Base-by-base conservation (phyloP, 64 coral and sea anemone genomes). In the Montipora cactus region DNA sequence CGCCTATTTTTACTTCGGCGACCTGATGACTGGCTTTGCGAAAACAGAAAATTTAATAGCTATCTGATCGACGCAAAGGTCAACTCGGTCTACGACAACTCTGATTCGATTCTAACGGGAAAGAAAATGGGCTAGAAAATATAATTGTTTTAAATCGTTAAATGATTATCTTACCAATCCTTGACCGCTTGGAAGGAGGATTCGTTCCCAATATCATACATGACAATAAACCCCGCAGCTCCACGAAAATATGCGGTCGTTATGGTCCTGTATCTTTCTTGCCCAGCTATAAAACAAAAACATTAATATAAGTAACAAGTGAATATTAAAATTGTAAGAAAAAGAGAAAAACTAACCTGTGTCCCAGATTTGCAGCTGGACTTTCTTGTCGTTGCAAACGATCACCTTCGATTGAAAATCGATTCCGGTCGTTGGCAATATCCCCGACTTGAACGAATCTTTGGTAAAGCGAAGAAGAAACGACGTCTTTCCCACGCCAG, bases 161-260 rank as follows among this genome's bases (percentile, higher is more conserved):
- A 37, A 37, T 37, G 37, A 0, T 37, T 37, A 37, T 37, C 92
- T 95, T 82, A 99, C 97, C 97, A 99, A 59, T 99, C 97, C 79
- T 92, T 89, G 55, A 99, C 97, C 0, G 83, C 97, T 84, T 94
- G 94, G 55, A 99, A 99, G 2, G 97, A 99, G 75, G 94, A 95
- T 93, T 99, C 97, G 50, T 99, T 99, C 0, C 95, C 96, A 14
- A 99, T 99, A 74, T 99, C 95, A 81, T 99, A 99, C 94, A 99
- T 94, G 2, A 99, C 79, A 87, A 99, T 96, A 94, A 99, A 99
- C 22, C 97, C 97, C 95, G 96, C 96, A 8, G 97, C 97, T 69
- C 97, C 97, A 18, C 97, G 92, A 69, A 94, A 99, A 77, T 99
- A 99, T 8, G 97, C 97, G 13, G 97, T 99, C 0, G 97, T 99